Evolutionary conservation across 2,888 invertebrate genomes (phyloP).

Genomic region (Metellina segmentata): DNA sequence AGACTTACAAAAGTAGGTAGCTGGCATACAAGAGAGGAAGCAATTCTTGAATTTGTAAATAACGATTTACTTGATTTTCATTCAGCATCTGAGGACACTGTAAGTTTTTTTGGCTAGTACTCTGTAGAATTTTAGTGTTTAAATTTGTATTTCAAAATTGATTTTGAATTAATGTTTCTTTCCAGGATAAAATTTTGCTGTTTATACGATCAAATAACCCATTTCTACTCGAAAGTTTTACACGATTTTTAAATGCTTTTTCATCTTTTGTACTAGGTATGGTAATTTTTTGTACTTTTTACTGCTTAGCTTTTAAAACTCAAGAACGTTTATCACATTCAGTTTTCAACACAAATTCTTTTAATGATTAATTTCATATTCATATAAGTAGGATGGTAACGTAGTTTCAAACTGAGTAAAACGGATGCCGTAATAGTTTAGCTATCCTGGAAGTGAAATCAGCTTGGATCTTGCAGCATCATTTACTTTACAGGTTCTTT

Average conservation of each 20-base stretch:
- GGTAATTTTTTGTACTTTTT: neutral
- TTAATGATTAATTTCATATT: no score
- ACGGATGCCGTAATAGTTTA: no score
- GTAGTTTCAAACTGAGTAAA: no score
- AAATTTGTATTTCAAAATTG: neutral
- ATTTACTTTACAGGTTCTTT: no score
- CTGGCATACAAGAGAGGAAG: constrained; percentile 79
- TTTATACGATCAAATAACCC: constrained; percentile 78
- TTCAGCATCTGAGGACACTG: constrained; percentile 79
- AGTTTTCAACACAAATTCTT: no score
- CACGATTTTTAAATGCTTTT: constrained; percentile 85
- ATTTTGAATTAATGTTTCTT: constrained; percentile 1
- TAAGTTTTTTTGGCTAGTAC: constrained; percentile 70
- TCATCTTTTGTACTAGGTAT: constrained; percentile 83
- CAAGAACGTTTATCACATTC: no score
- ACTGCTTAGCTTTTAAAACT: no score
- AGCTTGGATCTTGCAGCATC: no score
- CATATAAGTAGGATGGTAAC: no score
- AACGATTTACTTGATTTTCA: constrained; percentile 81
- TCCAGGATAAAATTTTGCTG: constrained; percentile 46
- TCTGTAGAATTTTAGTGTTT: neutral
- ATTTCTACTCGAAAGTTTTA: constrained; percentile 83
- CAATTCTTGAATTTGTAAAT: constrained; percentile 80
- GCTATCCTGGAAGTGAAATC: no score
- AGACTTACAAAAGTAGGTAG: constrained; percentile 79